Conservation (phyloP, 2,797 vertebrate genomes). For the Characodon lateralis region DNA sequence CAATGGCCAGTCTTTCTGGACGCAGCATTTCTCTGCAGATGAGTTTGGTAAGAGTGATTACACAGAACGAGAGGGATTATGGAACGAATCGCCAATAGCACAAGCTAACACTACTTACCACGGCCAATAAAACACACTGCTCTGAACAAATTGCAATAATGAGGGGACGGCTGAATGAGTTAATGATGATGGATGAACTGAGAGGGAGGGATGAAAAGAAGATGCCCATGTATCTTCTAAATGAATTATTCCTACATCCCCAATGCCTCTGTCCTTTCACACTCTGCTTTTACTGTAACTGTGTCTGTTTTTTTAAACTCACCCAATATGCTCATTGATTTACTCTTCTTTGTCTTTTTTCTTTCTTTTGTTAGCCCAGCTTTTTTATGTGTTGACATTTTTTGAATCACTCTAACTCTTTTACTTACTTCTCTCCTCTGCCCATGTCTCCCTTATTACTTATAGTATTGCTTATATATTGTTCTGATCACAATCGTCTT, state of each 20-base stretch:
- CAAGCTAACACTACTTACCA: constrained; percentile 73
- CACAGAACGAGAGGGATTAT: constrained; percentile 55
- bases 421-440: background rate
- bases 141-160: constrained; percentile 79
- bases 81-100: constrained; percentile 63
- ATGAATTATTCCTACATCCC: constrained; percentile 62
- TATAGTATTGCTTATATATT: constrained; percentile 9
- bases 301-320: background rate
- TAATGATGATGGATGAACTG: constrained; percentile 74
- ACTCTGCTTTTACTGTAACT: constrained; percentile 9
- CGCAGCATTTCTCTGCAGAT: constrained; percentile 92
- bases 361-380: background rate
- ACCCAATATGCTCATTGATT: constrained; percentile 24
- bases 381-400: constrained; percentile 18
- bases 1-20: constrained; percentile 96
- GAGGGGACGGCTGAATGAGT: constrained; percentile 69
- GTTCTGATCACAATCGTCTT: background rate
- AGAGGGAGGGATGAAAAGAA: constrained; percentile 54
- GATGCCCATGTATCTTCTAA: constrained; percentile 49
- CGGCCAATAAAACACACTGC: constrained; percentile 75
- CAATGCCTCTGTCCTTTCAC: constrained; percentile 6
- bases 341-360: constrained; percentile 9
- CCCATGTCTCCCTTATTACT: background rate
- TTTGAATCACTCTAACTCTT: constrained; percentile 10
- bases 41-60: constrained; percentile 88